Conservation (phyloP, 2,113 vertebrate genomes). For the Elgaria multicarinata region DNA sequence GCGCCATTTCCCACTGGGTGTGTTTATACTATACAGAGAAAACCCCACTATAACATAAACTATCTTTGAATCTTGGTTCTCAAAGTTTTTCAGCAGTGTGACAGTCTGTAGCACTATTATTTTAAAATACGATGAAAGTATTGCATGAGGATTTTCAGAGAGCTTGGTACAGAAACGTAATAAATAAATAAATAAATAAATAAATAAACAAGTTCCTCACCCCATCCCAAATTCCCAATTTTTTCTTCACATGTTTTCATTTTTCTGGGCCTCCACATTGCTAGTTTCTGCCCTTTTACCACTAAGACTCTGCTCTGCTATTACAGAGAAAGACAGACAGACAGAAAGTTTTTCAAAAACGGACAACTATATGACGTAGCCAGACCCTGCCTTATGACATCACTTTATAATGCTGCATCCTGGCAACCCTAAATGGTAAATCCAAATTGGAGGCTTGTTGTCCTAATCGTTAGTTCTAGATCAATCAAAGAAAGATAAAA, state of each 20-base stretch:
- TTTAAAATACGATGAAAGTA: not conserved
- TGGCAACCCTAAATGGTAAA: not conserved
- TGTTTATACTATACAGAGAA: not conserved
- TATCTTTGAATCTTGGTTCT: not conserved
- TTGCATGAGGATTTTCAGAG: not conserved
- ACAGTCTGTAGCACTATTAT: not conserved
- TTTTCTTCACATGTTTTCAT: not conserved
- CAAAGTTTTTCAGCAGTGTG: not conserved
- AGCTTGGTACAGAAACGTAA: no score
- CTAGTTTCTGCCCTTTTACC: not conserved
- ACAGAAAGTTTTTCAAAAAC: not conserved
- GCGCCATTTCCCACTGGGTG: not conserved
- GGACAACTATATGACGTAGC: not conserved
- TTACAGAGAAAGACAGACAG: no score
- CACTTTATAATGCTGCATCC: not conserved
- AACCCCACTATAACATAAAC: not conserved
- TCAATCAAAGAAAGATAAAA: slow-evolving; percentile 8
- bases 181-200: not conserved
- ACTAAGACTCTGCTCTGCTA: not conserved
- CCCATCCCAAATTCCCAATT: not conserved
- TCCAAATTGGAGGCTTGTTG: not conserved
- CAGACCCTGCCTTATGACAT: not conserved
- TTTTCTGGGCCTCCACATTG: not conserved
- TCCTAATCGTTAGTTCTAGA: not conserved
- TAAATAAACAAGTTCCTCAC: not conserved